phyloP scores from a whole-genome alignment of 2,888 invertebrate species.

The Rhyacophila evoluta region DNA sequence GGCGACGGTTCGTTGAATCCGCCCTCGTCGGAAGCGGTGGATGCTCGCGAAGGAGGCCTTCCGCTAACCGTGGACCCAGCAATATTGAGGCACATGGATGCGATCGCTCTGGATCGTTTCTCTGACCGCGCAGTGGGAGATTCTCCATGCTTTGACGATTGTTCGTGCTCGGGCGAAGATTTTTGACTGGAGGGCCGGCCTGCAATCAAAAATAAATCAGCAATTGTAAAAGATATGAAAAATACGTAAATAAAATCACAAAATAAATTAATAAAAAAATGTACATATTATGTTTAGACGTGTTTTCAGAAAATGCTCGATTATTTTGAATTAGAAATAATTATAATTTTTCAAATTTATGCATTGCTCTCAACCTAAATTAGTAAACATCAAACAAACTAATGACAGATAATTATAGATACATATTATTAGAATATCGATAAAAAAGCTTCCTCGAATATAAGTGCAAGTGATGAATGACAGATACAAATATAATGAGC shows the following conservation, averaged over 20 bases:
- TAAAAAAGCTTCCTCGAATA: too few relatives aligned
- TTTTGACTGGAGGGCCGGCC: constrained; percentile 56
- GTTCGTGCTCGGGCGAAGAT: constrained; percentile 56
- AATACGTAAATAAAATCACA: too few relatives aligned
- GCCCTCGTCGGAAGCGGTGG: constrained; percentile 76
- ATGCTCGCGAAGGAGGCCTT: constrained; percentile 76
- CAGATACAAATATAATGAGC: not conserved
- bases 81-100: constrained; percentile 73
- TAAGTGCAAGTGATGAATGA: not conserved
- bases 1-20: constrained; percentile 80
- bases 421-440: too few relatives aligned
- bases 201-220: constrained; percentile 30
- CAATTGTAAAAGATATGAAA: too few relatives aligned
- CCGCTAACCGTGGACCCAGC: constrained; percentile 69
- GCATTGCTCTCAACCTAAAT: too few relatives aligned
- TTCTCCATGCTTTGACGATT: constrained; percentile 33
- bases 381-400: too few relatives aligned
- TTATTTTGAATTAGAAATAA: too few relatives aligned
- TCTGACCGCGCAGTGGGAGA: constrained; percentile 28
- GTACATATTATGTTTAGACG: too few relatives aligned
- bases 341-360: too few relatives aligned
- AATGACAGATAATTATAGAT: too few relatives aligned
- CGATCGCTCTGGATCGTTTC: constrained; percentile 64
- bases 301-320: too few relatives aligned
- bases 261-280: too few relatives aligned